Percentiles rank a stretch among this genome's conserved stretches.
These are phyloP conservation scores for Stictonetta naevosa DNA, from an alignment of 2,113 vertebrate species.

Conservation along the genomic window DNA sequence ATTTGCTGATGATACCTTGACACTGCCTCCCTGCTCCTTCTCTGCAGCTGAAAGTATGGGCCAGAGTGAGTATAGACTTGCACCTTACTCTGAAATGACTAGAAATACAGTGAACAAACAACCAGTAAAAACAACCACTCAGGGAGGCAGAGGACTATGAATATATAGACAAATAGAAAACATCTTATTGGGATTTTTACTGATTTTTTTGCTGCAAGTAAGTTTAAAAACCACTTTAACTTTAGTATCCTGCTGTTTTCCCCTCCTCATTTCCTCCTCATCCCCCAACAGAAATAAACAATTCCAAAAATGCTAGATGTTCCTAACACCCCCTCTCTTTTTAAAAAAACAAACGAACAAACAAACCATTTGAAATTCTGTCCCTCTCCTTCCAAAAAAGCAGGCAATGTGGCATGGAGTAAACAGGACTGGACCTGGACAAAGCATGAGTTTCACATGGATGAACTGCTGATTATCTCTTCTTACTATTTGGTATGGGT, in stretches of 20 bases:
- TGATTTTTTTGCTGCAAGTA: constrained; percentile 39
- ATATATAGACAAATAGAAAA: constrained; percentile 71
- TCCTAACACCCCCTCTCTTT: background rate
- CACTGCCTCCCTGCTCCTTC: constrained; percentile 1
- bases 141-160: constrained; percentile 71
- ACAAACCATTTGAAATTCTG: background rate
- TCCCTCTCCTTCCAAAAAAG: constrained; percentile 57
- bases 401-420: constrained; percentile 37
- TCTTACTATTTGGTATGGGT: background rate
- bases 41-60: constrained; percentile 27
- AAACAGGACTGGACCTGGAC: constrained; percentile 24
- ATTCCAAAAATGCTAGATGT: constrained; percentile 35
- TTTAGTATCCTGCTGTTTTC: constrained; percentile 44
- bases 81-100: constrained; percentile 53
- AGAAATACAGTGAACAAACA: constrained; percentile 66
- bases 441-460: constrained; percentile 20
- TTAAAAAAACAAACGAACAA: background rate
- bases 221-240: constrained; percentile 62
- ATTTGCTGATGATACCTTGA: constrained; percentile 20
- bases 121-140: constrained; percentile 70
- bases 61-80: constrained; percentile 48
- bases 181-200: constrained; percentile 56
- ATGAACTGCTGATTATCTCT: background rate
- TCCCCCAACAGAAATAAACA: constrained; percentile 54
- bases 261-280: constrained; percentile 25